Evolutionary conservation across 2,888 invertebrate species (phyloP), one percentile per base, ranked within the genome.

Genomic region (Lagria hirta): DNA sequence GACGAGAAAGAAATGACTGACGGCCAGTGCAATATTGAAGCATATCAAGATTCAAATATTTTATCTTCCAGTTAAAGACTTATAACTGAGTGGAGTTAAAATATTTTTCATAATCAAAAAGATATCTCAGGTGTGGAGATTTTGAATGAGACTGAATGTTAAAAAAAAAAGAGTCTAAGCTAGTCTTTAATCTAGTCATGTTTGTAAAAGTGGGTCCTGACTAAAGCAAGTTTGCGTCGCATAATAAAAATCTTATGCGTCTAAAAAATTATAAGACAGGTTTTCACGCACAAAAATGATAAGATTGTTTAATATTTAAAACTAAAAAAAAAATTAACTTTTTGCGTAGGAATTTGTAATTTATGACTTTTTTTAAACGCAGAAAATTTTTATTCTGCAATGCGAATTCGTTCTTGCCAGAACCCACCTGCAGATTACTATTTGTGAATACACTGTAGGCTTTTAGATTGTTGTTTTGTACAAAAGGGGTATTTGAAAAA

Each of bases 21-120:
- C 48, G 62, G 56, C 36, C 58, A 64, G 64, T 69, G 70, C 68
- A 69, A 69, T 66, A 68, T 61, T 55, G 62, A 66, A 55, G 49
- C 68, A 69, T 70, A 69, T 69, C 69, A 69, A 52, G 66, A 69
- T 60, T 64, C 65, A 28, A 70, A 69, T 64, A 61, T 69, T 56
- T 58, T 68, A 62, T 68, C 68, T 59, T 66, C 66, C 57, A 68
- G 62, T 60, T 65, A 66, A n/a, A 64, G 59, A 60, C 58, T 51
- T 47, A 53, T 11, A 23, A 23, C 24, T 14, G 30, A 32, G 43
- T 43, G 28, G 41, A 42, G 42, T 43, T 48, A 36, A 36, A 34
- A 33, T 33, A 23, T 42, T 36, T 12, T 33, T 21, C 21, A 33
- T 7, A 29, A 55, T 55, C 52, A 51, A 52, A n/a, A 52, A 49